Percentiles rank a stretch among this genome's conserved stretches.
Evolutionary conservation across 2,888 invertebrate genomes (phyloP).

Genomic region (Plagiodera versicolora): DNA sequence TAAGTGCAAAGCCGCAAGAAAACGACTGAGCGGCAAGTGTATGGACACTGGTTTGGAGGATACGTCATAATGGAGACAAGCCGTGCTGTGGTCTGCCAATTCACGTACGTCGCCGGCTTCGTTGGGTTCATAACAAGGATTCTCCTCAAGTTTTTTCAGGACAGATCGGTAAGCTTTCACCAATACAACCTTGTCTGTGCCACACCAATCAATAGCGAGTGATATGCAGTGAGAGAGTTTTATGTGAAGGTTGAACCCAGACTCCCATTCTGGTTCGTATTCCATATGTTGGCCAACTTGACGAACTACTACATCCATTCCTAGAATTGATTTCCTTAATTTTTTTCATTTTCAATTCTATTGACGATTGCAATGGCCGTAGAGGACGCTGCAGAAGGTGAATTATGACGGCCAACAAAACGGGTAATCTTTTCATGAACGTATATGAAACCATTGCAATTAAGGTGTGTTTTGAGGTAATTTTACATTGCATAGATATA

Average conservation of each 20-base stretch:
- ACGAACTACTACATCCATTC: constrained; percentile 73
- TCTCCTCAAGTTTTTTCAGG: constrained; percentile 68
- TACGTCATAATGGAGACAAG: constrained; percentile 90
- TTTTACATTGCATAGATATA: too few species aligned
- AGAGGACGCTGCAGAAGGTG: too few species aligned
- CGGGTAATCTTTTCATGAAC: too few species aligned
- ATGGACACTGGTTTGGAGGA: constrained; percentile 86
- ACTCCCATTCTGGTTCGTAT: constrained; percentile 99
- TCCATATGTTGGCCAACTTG: constrained; percentile 97
- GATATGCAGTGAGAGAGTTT: constrained; percentile 89
- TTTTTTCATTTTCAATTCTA: too few species aligned
- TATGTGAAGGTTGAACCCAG: constrained; percentile 95
- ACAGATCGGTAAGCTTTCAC: constrained; percentile 78
- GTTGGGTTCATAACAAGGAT: constrained; percentile 54
- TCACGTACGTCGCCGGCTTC: constrained; percentile 60
- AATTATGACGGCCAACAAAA: too few species aligned
- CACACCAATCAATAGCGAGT: constrained; percentile 86
- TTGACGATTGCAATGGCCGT: too few species aligned
- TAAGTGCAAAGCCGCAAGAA: constrained; percentile 87
- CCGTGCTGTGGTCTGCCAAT: constrained; percentile 74
- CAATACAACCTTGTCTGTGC: constrained; percentile 76
- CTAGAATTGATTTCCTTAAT: constrained; percentile 26
- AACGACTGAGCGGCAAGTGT: constrained; percentile 89
- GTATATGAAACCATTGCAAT: too few species aligned
- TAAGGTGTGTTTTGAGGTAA: too few species aligned